A percentile compares a stretch with the other conserved stretches of the same genome.
These are phyloP conservation scores for Gymnocheta viridis DNA, from an alignment of 2,888 invertebrate species.

Conservation along the genomic window DNA sequence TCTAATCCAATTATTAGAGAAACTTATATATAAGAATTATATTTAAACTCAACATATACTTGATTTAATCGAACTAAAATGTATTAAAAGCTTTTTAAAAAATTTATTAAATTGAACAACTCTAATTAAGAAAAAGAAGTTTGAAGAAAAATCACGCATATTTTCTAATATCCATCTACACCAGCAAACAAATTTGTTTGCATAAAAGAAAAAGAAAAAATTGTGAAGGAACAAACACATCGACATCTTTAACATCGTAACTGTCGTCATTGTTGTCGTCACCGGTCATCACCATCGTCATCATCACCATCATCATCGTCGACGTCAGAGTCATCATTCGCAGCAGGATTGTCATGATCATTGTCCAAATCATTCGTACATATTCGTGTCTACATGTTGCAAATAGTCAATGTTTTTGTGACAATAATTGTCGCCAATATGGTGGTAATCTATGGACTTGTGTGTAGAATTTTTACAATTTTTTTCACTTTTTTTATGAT, in stretches of 20 bases:
- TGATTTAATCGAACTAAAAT: no score
- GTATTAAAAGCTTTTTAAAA: no score
- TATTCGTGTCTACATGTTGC: conserved; percentile 71
- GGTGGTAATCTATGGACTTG: conserved; percentile 66
- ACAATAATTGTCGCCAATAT: conserved; percentile 73
- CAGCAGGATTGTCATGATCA: conserved; percentile 62
- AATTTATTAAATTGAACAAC: no score
- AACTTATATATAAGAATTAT: no score
- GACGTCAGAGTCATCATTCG: conserved; percentile 45
- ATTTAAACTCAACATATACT: no score
- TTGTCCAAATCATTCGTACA: conserved; percentile 68
- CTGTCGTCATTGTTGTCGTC: conserved; percentile 40
- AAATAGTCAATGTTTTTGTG: conserved; percentile 71
- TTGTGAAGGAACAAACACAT: background rate
- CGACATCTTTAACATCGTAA: conserved; percentile 43
- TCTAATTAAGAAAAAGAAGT: no score
- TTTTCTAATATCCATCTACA: conserved; percentile 25
- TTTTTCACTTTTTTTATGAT: conserved; percentile 51
- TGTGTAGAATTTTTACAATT: conserved; percentile 50
- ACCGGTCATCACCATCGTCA: conserved; percentile 19
- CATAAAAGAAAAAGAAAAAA: background rate
- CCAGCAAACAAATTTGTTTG: background rate
- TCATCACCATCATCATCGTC: conserved; percentile 9
- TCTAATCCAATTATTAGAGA: no score
- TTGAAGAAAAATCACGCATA: conserved; percentile 16